Conservation (phyloP, 2,113 vertebrate species). For the Xenopus borealis region DNA sequence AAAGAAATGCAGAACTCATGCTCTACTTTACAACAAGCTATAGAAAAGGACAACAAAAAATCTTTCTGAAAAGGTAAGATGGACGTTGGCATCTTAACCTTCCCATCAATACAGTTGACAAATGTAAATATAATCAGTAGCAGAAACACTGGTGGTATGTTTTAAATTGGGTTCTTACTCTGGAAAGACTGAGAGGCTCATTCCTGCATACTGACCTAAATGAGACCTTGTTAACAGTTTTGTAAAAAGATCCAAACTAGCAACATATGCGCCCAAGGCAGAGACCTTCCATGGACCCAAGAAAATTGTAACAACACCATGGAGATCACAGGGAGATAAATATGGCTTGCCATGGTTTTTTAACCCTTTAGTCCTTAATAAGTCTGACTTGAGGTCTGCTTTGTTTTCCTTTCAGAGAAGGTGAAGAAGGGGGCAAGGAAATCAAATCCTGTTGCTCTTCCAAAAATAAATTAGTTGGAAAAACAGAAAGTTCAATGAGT, state of each 20-base stretch:
- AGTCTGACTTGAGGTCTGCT: slow-evolving; percentile 53
- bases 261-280: slow-evolving; percentile 72
- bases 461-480: slow-evolving; percentile 76
- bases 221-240: slow-evolving; percentile 61
- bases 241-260: slow-evolving; percentile 71
- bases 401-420: slow-evolving; percentile 54
- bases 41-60: no score
- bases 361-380: slow-evolving; percentile 50
- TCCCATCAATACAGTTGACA: slow-evolving; percentile 69
- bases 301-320: slow-evolving; percentile 74
- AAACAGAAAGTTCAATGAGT: slow-evolving; percentile 81
- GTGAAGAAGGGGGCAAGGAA: slow-evolving; percentile 60
- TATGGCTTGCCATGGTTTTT: no score
- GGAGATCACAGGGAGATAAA: slow-evolving; percentile 66
- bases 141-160: slow-evolving; percentile 55
- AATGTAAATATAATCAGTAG: slow-evolving; percentile 67
- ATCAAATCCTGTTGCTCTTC: slow-evolving; percentile 88
- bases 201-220: slow-evolving; percentile 68
- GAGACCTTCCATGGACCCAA: slow-evolving; percentile 67
- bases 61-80: no score
- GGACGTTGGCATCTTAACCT: slow-evolving; percentile 53
- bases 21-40: no score
- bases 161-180: slow-evolving; percentile 54
- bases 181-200: slow-evolving; percentile 56
- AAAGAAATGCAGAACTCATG: no score